phyloP scores from a whole-genome alignment of 2,113 vertebrate species.

The Lepus americanus region DNA sequence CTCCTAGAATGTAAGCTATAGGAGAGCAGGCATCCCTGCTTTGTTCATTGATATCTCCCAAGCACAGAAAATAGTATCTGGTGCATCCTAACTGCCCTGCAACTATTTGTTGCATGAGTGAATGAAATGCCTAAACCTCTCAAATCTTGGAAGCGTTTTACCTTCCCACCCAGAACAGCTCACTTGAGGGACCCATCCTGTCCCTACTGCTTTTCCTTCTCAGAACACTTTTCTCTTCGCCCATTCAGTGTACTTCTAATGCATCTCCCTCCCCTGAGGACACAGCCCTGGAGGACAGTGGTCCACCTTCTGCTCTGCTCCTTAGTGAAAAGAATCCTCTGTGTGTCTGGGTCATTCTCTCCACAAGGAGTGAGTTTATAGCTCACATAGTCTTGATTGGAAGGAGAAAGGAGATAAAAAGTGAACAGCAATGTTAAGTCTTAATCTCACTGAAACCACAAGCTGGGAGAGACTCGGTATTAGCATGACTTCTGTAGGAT shows the following conservation, averaged over 20 bases:
- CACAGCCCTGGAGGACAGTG: rapidly evolving
- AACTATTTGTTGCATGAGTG: not conserved
- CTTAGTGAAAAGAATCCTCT: not conserved
- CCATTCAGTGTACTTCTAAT: not conserved
- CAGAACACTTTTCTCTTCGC: not conserved
- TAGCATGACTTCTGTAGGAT: not conserved
- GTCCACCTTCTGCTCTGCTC: not conserved
- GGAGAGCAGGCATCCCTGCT: not conserved
- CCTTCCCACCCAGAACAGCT: not conserved
- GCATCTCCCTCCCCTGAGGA: not conserved
- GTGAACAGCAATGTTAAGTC: not conserved
- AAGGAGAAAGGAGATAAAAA: not conserved
- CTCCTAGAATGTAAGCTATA: not conserved
- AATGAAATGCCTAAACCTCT: not conserved
- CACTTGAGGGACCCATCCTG: not conserved
- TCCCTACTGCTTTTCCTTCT: not conserved
- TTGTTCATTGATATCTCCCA: not conserved
- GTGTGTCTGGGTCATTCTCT: not conserved
- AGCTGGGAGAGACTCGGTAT: not conserved
- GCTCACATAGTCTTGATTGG: not conserved
- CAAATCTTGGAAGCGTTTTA: not conserved
- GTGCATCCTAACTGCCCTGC: not conserved
- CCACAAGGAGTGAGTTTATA: too few relatives aligned
- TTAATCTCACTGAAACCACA: not conserved
- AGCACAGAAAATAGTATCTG: not conserved